Evolutionary conservation across 2,888 invertebrate genomes (phyloP).

Genomic region (Dasysyrphus albostriatus): DNA sequence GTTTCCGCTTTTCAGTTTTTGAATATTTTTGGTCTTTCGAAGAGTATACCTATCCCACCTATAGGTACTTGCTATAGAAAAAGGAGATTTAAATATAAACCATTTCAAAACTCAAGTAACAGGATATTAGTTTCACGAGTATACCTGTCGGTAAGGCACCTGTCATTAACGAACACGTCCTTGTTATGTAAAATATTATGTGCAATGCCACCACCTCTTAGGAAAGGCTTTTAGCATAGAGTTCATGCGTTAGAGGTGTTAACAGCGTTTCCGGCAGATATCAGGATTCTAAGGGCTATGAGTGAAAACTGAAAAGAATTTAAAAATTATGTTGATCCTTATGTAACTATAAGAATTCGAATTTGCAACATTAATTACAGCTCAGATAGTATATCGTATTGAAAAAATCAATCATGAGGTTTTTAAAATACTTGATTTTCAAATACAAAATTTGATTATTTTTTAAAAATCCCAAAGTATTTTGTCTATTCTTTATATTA

Average conservation of each 20-base stretch:
- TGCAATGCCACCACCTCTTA: not conserved
- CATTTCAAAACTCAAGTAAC: constrained; percentile 58
- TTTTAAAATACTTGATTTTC: too few relatives aligned
- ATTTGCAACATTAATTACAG: too few relatives aligned
- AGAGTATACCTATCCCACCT: not conserved
- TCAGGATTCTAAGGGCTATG: not conserved
- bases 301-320: too few relatives aligned
- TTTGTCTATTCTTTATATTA: too few relatives aligned
- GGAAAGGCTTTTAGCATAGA: not conserved
- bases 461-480: too few relatives aligned
- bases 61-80: constrained; percentile 15
- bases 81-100: constrained; percentile 60
- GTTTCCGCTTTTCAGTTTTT: constrained; percentile 42
- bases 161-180: not conserved
- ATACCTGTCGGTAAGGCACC: constrained; percentile 6
- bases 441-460: too few relatives aligned
- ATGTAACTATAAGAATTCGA: too few relatives aligned
- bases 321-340: too few relatives aligned
- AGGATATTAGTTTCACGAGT: not conserved
- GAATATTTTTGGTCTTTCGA: constrained; percentile 36
- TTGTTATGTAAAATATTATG: not conserved
- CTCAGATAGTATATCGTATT: too few relatives aligned
- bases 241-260: constrained; percentile 3
- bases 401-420: too few relatives aligned
- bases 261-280: not conserved